These are phyloP conservation scores for Aramus guarauna DNA, from an alignment of 2,113 vertebrate species.

Conservation along the genomic window DNA sequence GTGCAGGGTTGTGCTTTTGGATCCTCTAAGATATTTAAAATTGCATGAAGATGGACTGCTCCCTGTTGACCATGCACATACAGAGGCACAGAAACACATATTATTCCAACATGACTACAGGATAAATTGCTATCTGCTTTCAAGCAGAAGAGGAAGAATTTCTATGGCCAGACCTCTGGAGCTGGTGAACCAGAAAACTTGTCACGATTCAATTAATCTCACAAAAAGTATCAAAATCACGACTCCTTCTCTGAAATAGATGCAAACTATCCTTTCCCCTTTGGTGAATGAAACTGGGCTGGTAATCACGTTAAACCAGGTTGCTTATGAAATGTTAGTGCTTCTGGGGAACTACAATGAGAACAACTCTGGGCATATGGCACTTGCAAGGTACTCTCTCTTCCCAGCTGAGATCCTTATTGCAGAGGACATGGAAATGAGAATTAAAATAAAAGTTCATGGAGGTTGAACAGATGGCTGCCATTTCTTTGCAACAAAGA, in stretches of 20 bases:
- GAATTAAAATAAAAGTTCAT: neutral
- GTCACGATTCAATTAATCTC: neutral
- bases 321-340: neutral
- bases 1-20: neutral
- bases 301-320: neutral
- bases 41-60: slow-evolving; percentile 13
- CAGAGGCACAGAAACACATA: neutral
- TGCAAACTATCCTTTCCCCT: neutral
- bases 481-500: neutral
- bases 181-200: neutral
- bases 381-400: neutral
- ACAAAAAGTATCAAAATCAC: neutral
- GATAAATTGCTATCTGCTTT: slow-evolving; percentile 35
- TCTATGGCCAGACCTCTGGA: neutral
- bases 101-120: neutral
- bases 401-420: neutral
- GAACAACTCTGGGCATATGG: neutral
- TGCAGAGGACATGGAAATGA: neutral
- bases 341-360: neutral
- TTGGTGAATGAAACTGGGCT: neutral
- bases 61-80: neutral
- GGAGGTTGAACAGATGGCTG: neutral
- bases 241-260: neutral
- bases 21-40: slow-evolving; percentile 13
- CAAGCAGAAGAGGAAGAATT: neutral